Conservation (phyloP, 2,888 invertebrate genomes). For the Coremacera marginata region DNA sequence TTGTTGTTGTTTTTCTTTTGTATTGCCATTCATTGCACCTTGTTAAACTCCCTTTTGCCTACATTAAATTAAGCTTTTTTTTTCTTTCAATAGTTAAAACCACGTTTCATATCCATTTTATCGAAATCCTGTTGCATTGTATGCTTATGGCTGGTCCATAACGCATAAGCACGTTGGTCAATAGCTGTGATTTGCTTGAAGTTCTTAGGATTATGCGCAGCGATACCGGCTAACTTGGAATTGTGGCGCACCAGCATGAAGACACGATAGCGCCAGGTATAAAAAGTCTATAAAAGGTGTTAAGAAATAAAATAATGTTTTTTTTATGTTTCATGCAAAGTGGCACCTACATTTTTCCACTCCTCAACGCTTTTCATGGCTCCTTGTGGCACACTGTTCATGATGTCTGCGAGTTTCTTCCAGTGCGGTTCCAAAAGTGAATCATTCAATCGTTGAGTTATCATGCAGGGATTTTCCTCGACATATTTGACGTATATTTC, state of each 20-base stretch:
- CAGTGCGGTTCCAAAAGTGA: slow-evolving; percentile 61
- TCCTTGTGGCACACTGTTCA: slow-evolving; percentile 64
- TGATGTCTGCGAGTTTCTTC: slow-evolving; percentile 59
- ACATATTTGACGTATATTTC: slow-evolving; percentile 64
- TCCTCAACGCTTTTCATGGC: slow-evolving; percentile 65
- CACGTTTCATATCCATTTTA: slow-evolving; percentile 58
- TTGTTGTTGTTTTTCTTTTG: not conserved
- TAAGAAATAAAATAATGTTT: not conserved
- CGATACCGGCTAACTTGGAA: slow-evolving; percentile 61
- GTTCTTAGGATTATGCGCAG: slow-evolving; percentile 63
- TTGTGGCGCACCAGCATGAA: slow-evolving; percentile 65
- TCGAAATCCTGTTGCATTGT: slow-evolving; percentile 60
- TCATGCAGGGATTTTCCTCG: slow-evolving; percentile 64
- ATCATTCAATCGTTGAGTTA: slow-evolving; percentile 62
- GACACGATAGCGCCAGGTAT: slow-evolving; percentile 65
- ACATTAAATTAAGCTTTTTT: too few relatives aligned
- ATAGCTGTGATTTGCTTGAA: slow-evolving; percentile 63
- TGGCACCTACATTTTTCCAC: slow-evolving; percentile 54
- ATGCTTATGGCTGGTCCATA: slow-evolving; percentile 66
- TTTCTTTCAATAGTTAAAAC: slow-evolving; percentile 27
- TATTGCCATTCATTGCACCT: slow-evolving; percentile 27
- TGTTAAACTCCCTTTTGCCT: not conserved
- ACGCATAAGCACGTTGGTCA: slow-evolving; percentile 63
- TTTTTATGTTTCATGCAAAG: not conserved
- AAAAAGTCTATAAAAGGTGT: slow-evolving; percentile 54